Percentiles rank a stretch among this genome's conserved stretches.
Evolutionary conservation across 2,113 vertebrate species (phyloP).

Genomic region (Peromyscus leucopus): DNA sequence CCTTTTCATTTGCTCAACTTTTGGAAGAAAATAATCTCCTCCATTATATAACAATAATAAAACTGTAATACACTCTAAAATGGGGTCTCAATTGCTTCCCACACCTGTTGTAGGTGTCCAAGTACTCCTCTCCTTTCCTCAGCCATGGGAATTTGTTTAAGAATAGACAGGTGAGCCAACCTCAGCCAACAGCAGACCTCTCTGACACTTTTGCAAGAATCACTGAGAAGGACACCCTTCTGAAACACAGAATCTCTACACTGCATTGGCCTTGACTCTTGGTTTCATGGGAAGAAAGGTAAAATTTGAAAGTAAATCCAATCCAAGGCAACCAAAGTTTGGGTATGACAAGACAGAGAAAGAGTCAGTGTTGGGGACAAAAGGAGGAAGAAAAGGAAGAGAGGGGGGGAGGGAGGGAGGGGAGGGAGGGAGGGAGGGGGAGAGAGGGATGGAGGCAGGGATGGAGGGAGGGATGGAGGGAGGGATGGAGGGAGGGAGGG

Average conservation of each 20-base stretch:
- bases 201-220: not conserved
- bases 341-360: not conserved
- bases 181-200: not conserved
- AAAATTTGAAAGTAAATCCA: not conserved
- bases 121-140: not conserved
- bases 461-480: too few relatives aligned
- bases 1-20: not conserved
- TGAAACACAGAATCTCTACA: not conserved
- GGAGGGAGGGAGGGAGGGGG: not conserved
- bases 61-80: not conserved
- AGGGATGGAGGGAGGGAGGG: fast-evolving
- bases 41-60: not conserved
- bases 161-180: not conserved
- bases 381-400: fast-evolving
- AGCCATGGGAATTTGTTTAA: not conserved
- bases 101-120: fast-evolving
- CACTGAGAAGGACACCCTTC: fast-evolving
- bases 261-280: not conserved
- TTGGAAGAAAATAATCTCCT: not conserved
- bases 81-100: fast-evolving
- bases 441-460: too few relatives aligned
- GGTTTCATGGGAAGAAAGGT: not conserved
- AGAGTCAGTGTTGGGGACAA: not conserved
- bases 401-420: not conserved
- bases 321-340: not conserved